Evolutionary conservation across 2,113 vertebrate species (phyloP), one percentile per base, ranked within the genome.

Genomic region (Xiphophorus maculatus): DNA sequence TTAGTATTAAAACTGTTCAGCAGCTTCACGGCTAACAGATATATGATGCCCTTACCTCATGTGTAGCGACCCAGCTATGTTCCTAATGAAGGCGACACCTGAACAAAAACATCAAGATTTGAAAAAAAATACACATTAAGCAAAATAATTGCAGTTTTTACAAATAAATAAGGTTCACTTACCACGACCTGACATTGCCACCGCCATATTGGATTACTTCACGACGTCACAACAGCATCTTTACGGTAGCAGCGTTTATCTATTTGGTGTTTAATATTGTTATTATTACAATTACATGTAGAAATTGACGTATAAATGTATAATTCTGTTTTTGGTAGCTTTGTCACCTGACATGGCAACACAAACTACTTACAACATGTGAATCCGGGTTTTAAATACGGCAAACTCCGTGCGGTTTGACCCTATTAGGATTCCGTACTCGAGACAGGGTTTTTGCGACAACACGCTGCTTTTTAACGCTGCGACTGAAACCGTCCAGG

Each of bases 111-210:
- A 54, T 1, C 0, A 28, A 60, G 1, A 3, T 6, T 37, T n/a
- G 32, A 44, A 19, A 66, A 54, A 29, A 14, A 19, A 25, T 8
- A 8, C 5, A 12, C 5, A 35, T 3, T 7, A 61, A 2, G 11
- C n/a, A 11, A 17, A 8, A 7, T 1, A 30, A 13, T 2, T 5
- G 8, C 17, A 14, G 7, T 40, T 40, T 10, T 7, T 3, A 40
- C 0, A 1, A 28, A 63, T 27, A 0, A 0, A 5, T 13, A 25
- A 1, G 33, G 0, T 0, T 5, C 3, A 33, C 87, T 87, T 64
- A 95, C 94, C 94, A 32, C 70, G 83, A 87, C 91, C 82, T 84
- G 85, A 84, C 85, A 91, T 44, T 72, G 89, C 64, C 22, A 91
- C 8, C 80, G 94, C 94, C 94, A 94, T 95, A 30, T 87, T 93